A percentile compares a stretch with the other conserved stretches of the same genome.
Conservation (phyloP, 2,888 invertebrate species). For the Conistra vaccinii region DNA sequence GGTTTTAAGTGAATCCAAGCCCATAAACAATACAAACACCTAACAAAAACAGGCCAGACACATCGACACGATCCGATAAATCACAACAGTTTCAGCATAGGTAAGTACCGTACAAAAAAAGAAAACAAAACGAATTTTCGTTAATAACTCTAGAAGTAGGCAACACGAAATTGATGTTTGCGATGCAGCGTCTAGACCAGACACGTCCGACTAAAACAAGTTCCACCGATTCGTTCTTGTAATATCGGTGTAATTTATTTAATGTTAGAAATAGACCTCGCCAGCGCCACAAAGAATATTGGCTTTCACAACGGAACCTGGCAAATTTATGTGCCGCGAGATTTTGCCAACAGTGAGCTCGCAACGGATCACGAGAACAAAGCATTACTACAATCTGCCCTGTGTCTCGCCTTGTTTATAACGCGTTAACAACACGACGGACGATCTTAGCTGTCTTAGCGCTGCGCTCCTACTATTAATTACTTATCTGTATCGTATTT, state of each 20-base stretch:
- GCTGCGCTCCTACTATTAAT: conserved; percentile 55
- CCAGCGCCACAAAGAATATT: conserved; percentile 89
- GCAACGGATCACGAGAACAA: conserved; percentile 81
- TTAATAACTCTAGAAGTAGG: conserved; percentile 71
- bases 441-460: conserved; percentile 45
- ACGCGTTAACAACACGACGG: conserved; percentile 60
- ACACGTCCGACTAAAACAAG: conserved; percentile 86
- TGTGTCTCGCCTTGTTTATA: conserved; percentile 59
- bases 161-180: conserved; percentile 83
- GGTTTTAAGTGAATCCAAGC: conserved; percentile 13
- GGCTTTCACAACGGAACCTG: conserved; percentile 90
- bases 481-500: conserved; percentile 58
- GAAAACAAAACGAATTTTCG: conserved; percentile 61
- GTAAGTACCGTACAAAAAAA: conserved; percentile 49
- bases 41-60: conserved; percentile 25
- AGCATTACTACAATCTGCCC: conserved; percentile 73
- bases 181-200: conserved; percentile 82
- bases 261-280: conserved; percentile 89
- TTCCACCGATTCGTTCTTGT: conserved; percentile 89
- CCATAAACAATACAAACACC: conserved; percentile 24
- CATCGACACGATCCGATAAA: conserved; percentile 43
- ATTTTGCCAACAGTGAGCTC: conserved; percentile 83
- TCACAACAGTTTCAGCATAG: conserved; percentile 33
- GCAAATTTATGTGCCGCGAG: conserved; percentile 88
- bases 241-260: conserved; percentile 90